These are phyloP conservation scores for Melospiza melodia DNA, from an alignment of 2,113 vertebrate species.

Conservation along the genomic window DNA sequence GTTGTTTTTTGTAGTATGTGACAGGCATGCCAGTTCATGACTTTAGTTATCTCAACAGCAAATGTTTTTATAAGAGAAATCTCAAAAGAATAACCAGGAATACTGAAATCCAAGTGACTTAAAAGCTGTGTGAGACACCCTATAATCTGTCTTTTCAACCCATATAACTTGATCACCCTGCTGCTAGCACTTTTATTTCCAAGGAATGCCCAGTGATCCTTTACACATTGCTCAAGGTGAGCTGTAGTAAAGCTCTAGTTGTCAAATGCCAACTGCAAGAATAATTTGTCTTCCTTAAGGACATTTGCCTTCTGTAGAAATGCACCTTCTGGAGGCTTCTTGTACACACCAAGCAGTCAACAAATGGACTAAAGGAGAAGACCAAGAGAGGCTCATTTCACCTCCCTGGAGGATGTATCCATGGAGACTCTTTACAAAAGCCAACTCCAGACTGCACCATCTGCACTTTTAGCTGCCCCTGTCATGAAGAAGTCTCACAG, in stretches of 20 bases:
- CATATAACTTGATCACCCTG: not conserved
- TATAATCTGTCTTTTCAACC: not conserved
- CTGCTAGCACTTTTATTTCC: not conserved
- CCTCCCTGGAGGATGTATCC: not conserved
- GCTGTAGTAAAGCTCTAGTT: not conserved
- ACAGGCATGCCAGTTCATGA: not conserved
- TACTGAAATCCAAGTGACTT: not conserved
- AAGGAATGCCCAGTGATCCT: not conserved
- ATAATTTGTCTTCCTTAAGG: not conserved
- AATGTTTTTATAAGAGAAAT: not conserved
- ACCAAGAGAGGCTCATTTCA: not conserved
- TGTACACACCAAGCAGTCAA: not conserved
- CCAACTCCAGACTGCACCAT: not conserved
- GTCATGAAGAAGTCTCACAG: not conserved
- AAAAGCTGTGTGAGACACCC: not conserved
- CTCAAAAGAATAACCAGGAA: not conserved
- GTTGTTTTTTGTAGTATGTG: no score
- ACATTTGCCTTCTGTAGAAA: not conserved
- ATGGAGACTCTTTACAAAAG: not conserved
- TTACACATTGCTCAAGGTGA: not conserved
- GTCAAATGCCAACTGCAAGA: not conserved
- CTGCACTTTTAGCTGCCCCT: not conserved
- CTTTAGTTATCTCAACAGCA: not conserved
- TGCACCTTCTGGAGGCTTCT: not conserved
- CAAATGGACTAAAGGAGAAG: not conserved